These are phyloP conservation scores for Irena cyanogastra DNA, from an alignment of 2,113 vertebrate species.

Conservation along the genomic window DNA sequence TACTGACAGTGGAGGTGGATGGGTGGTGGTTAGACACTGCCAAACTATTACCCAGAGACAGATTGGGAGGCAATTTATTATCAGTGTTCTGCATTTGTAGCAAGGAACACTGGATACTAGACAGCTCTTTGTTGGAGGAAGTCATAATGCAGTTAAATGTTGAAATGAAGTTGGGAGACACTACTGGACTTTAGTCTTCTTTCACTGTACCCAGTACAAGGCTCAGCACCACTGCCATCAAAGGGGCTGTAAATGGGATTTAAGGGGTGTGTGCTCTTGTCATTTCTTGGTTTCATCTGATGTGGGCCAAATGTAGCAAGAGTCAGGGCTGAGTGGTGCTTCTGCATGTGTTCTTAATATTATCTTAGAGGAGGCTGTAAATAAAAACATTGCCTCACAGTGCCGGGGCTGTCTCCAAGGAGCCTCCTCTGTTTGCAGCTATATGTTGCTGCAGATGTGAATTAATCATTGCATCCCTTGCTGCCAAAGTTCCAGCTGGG, in stretches of 20 bases:
- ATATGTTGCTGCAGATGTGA: not conserved
- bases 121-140: not conserved
- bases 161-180: not conserved
- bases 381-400: not conserved
- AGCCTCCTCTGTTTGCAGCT: not conserved
- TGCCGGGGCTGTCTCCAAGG: not conserved
- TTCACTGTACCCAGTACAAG: not conserved
- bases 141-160: not conserved
- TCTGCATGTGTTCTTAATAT: not conserved
- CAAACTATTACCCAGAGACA: not conserved
- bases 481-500: constrained; percentile 11
- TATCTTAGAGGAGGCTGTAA: not conserved
- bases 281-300: not conserved
- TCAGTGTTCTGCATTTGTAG: not conserved
- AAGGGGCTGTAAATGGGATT: not conserved
- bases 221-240: not conserved
- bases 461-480: not conserved
- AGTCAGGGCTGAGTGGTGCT: not conserved
- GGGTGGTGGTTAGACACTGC: not conserved
- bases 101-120: not conserved
- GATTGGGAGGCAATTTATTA: not conserved
- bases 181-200: not conserved
- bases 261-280: not conserved
- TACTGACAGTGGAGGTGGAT: not conserved
- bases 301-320: not conserved